Percentiles rank a stretch among this genome's conserved stretches.
These are phyloP conservation scores for Psittacula derbiana DNA, from an alignment of 2,797 vertebrate species.

Conservation along the genomic window DNA sequence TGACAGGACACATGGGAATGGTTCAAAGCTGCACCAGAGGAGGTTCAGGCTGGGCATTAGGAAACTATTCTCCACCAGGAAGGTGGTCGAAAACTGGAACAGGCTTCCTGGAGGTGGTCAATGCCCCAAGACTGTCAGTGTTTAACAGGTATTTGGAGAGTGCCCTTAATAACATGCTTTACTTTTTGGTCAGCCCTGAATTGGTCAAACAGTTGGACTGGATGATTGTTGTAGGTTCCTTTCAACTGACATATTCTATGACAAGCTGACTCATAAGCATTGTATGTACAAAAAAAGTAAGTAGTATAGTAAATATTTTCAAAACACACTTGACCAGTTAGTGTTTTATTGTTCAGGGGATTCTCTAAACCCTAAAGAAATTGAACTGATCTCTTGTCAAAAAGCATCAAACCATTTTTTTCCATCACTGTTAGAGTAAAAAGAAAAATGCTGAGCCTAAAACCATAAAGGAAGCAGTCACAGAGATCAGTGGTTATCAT, in stretches of 20 bases:
- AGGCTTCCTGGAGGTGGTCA: not conserved
- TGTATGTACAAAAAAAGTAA: not conserved
- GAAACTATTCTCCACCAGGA: not conserved
- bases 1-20: accelerated
- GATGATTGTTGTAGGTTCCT: not conserved
- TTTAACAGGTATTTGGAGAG: not conserved
- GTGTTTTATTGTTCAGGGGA: not conserved
- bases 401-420: not conserved
- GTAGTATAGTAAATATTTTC: not conserved
- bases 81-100: not conserved
- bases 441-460: not conserved
- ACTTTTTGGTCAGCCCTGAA: not conserved
- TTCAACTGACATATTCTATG: not conserved
- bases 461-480: not conserved
- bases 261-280: not conserved
- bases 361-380: not conserved
- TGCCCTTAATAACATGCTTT: not conserved
- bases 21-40: not conserved
- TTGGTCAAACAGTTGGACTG: not conserved
- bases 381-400: not conserved
- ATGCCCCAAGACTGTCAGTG: not conserved
- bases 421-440: not conserved
- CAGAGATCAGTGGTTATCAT: not conserved
- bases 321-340: not conserved
- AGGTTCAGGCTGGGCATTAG: not conserved